Evolutionary conservation across 2,113 vertebrate species (phyloP).

Genomic region (Triplophysa tibetana): DNA sequence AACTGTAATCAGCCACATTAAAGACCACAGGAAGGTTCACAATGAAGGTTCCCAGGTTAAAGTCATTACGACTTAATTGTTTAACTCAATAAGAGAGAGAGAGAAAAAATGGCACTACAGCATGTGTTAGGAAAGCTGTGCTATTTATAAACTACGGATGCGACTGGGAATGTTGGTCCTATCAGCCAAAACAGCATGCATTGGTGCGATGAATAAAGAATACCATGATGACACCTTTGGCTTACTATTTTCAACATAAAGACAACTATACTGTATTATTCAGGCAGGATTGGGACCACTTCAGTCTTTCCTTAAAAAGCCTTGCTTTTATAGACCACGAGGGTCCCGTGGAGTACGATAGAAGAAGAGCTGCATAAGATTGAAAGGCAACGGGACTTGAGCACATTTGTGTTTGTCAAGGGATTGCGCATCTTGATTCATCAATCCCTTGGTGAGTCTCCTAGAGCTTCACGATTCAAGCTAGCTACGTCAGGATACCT

Average conservation of each 20-base stretch:
- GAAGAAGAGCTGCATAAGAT: conserved; percentile 4
- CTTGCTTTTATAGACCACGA: conserved; percentile 18
- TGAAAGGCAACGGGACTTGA: background rate
- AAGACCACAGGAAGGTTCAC: background rate
- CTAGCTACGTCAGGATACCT: background rate
- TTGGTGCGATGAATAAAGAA: background rate
- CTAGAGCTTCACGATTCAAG: conserved; percentile 31
- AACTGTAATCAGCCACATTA: conserved; percentile 18
- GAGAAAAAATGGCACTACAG: conserved; percentile 34
- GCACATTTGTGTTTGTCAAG: conserved; percentile 14
- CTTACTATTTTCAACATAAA: background rate
- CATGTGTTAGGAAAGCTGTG: conserved; percentile 17
- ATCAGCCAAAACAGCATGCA: background rate
- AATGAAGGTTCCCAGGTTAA: conserved; percentile 9
- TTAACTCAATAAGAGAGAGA: conserved; percentile 20
- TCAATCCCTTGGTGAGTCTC: conserved; percentile 6
- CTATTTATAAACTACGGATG: background rate
- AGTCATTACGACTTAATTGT: conserved; percentile 3
- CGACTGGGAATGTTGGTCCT: background rate
- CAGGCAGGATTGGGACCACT: background rate
- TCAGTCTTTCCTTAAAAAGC: background rate
- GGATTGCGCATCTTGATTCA: conserved; percentile 6
- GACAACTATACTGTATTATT: background rate
- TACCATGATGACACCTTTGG: background rate
- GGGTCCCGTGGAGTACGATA: conserved; percentile 10